phyloP scores from a whole-genome alignment of 2,888 invertebrate species.

The Eurois occulta region DNA sequence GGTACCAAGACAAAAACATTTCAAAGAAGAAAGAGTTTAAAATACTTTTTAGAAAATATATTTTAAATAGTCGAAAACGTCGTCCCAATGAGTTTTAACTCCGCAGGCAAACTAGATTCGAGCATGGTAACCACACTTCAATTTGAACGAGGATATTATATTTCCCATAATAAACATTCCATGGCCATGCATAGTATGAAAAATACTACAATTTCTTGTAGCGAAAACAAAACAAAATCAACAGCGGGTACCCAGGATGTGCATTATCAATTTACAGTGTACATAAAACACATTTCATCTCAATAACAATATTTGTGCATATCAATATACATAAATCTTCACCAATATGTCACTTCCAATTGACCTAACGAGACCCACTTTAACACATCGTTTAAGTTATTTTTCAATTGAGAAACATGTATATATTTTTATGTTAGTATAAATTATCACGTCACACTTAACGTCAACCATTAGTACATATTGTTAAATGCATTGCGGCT shows the following conservation, averaged over 20 bases:
- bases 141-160: conserved; percentile 64
- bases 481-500: conserved; percentile 86
- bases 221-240: conserved; percentile 80
- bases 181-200: conserved; percentile 87
- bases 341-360: conserved; percentile 83
- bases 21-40: conserved; percentile 59
- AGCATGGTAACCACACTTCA: conserved; percentile 73
- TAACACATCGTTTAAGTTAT: conserved; percentile 64
- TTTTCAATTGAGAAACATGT: conserved; percentile 66
- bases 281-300: conserved; percentile 75
- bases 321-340: conserved; percentile 74
- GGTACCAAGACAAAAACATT: conserved; percentile 65
- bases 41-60: conserved; percentile 56
- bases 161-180: conserved; percentile 80
- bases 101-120: conserved; percentile 75
- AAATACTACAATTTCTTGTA: conserved; percentile 82
- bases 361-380: conserved; percentile 74
- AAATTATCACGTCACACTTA: conserved; percentile 69
- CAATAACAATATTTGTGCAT: conserved; percentile 73
- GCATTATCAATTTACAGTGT: conserved; percentile 87
- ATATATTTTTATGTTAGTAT: conserved; percentile 57
- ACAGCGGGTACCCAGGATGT: conserved; percentile 84
- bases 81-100: conserved; percentile 73
- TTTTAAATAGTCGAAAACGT: conserved; percentile 59
- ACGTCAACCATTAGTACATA: conserved; percentile 86